Conservation (phyloP, 1,140 invertebrate species). For the Anoplolepis gracilipes region DNA sequence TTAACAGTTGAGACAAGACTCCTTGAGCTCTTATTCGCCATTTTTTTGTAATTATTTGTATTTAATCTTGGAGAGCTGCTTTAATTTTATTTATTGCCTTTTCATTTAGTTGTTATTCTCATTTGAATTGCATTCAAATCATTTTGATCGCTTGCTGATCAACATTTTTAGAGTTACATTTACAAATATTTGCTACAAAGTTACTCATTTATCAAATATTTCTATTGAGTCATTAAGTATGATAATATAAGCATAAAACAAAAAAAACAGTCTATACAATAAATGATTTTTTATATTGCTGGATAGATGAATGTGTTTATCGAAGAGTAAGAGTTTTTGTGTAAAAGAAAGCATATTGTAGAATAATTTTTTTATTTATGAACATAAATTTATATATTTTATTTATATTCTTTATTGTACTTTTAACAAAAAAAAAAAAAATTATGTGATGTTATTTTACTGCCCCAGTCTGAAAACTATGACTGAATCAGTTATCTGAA, state of each 20-base stretch:
- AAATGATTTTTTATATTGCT: not conserved
- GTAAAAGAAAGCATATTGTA: not conserved
- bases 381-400: not conserved
- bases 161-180: not conserved
- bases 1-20: no score
- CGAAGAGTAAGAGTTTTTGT: not conserved
- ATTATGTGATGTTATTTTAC: constrained; percentile 71
- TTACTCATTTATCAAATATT: not conserved
- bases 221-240: no score
- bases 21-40: no score
- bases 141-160: not conserved
- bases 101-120: not conserved
- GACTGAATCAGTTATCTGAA: constrained; percentile 75
- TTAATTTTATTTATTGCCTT: no score
- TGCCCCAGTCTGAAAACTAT: constrained; percentile 80
- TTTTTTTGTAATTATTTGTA: no score
- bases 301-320: not conserved
- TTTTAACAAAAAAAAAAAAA: not conserved
- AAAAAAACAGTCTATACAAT: not conserved
- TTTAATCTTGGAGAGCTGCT: no score
- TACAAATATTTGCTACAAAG: not conserved
- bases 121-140: not conserved
- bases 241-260: not conserved
- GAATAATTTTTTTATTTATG: not conserved
- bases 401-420: not conserved